Evolutionary conservation across 2,888 invertebrate species (phyloP).

Genomic region (Oasisia sp.): DNA sequence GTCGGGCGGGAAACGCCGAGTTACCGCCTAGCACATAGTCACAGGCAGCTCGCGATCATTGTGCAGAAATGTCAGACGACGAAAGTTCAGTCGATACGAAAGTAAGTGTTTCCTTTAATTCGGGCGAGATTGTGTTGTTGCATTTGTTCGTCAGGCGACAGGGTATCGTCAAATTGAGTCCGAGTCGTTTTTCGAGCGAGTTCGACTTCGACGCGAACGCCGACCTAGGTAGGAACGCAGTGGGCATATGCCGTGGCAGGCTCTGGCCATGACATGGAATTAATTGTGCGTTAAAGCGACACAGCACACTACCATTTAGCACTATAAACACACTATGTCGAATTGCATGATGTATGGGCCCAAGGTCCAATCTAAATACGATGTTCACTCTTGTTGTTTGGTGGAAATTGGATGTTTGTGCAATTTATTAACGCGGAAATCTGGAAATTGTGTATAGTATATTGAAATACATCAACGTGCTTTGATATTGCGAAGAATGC

Average conservation of each 20-base stretch:
- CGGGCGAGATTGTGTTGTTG: neutral
- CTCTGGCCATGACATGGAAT: neutral
- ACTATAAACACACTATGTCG: neutral
- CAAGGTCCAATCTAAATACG: too few relatives aligned
- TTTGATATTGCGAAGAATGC: neutral
- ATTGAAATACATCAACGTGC: neutral
- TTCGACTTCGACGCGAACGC: neutral
- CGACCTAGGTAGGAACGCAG: neutral
- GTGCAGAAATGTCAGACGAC: neutral
- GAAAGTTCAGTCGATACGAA: neutral
- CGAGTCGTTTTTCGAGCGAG: neutral
- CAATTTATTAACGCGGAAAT: neutral
- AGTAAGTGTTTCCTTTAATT: neutral
- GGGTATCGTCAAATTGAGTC: neutral
- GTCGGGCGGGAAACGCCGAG: neutral
- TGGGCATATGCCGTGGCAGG: neutral
- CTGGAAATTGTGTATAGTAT: neutral
- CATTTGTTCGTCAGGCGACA: neutral
- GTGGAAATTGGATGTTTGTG: neutral
- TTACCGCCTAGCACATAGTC: neutral
- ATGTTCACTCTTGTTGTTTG: too few relatives aligned
- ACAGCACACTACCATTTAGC: neutral
- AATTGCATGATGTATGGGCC: too few relatives aligned
- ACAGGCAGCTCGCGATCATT: neutral
- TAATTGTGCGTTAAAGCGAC: neutral